Conservation (phyloP, 2,113 vertebrate species). For the Corydoras sp. region DNA sequence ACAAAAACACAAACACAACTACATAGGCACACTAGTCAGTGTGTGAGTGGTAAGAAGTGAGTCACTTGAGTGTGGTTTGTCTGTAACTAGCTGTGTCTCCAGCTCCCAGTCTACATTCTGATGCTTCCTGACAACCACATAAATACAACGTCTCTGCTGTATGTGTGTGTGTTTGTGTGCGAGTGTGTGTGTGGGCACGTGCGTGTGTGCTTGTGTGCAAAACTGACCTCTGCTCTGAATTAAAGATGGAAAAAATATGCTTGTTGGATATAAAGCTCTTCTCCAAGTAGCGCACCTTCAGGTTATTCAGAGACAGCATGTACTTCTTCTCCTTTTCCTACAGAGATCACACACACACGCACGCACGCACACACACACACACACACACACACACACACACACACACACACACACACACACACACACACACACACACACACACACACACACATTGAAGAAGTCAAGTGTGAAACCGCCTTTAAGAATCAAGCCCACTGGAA, state of each 20-base stretch:
- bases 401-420: not conserved
- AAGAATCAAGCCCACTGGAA: too few relatives aligned
- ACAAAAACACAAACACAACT: constrained; percentile 30
- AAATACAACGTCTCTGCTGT: constrained; percentile 2
- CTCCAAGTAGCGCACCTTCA: constrained; percentile 78
- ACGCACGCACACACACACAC: too few relatives aligned
- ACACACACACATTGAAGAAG: not conserved
- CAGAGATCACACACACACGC: constrained; percentile 25
- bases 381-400: too few relatives aligned
- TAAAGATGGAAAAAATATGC: constrained; percentile 75
- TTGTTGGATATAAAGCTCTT: constrained; percentile 84
- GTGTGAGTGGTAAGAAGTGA: constrained; percentile 16
- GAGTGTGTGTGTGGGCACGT: not conserved
- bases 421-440: constrained; percentile 33
- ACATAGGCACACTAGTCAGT: not conserved
- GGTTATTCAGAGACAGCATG: constrained; percentile 85
- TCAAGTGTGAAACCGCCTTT: not conserved
- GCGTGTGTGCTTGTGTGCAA: not conserved
- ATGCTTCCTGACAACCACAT: constrained; percentile 23
- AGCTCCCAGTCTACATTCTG: constrained; percentile 14
- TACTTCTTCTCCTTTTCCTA: constrained; percentile 95
- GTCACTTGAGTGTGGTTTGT: constrained; percentile 31
- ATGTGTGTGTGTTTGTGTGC: not conserved
- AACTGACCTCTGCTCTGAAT: constrained; percentile 78
- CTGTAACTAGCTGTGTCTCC: constrained; percentile 38